phyloP scores from a whole-genome alignment of 2,797 vertebrate species.

The Apodemus agrarius region DNA sequence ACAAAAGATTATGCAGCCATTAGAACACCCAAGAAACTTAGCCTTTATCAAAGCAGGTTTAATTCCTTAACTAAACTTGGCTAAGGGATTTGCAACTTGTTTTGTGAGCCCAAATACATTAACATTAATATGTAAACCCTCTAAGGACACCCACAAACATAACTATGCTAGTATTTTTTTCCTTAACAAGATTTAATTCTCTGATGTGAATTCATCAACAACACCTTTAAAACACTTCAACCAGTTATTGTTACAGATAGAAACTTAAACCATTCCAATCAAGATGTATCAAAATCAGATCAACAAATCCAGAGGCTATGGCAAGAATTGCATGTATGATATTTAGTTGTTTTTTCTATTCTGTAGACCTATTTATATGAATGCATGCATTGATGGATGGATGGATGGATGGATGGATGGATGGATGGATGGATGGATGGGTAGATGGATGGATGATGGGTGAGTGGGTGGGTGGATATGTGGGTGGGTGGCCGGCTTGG shows the following conservation, averaged over 20 bases:
- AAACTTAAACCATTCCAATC: background rate
- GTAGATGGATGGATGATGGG: background rate
- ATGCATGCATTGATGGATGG: rapidly evolving
- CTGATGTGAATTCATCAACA: background rate
- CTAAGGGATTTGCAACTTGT: background rate
- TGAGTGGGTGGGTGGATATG: no score
- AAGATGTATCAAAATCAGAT: background rate
- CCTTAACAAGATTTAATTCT: background rate
- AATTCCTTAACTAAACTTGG: slow-evolving; percentile 15
- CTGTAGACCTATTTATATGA: background rate
- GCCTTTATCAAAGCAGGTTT: background rate
- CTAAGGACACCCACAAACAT: background rate
- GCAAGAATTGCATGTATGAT: background rate
- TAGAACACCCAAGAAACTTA: background rate
- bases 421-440: background rate
- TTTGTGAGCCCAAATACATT: background rate
- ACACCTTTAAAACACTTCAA: background rate
- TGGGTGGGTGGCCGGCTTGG: background rate
- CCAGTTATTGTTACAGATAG: background rate
- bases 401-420: background rate
- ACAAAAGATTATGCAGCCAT: background rate
- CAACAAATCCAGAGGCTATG: background rate
- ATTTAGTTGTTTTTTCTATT: background rate
- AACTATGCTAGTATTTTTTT: background rate
- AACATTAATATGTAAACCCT: background rate